These are phyloP conservation scores for Amphimedon queenslandica DNA, from an alignment of 37 sponge, comb jelly and placozoan species.

Conservation along the genomic window DNA sequence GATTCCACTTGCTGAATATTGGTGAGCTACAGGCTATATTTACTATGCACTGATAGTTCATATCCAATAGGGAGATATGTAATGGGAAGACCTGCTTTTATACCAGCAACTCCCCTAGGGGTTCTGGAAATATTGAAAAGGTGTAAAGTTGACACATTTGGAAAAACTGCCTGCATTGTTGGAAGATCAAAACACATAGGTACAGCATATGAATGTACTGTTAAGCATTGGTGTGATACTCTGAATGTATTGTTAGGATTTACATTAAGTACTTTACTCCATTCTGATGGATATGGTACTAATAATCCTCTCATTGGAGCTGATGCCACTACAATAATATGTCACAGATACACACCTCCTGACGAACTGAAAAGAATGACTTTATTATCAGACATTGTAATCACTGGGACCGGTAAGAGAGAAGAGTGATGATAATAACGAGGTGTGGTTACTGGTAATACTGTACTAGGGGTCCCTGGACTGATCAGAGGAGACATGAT, in stretches of 20 bases:
- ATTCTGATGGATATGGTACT: slow-evolving; percentile 54
- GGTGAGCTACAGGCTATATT: too few species aligned
- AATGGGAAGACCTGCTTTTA: slow-evolving; percentile 34
- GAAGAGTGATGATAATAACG: background rate
- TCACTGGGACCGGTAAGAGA: slow-evolving; percentile 61
- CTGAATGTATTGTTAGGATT: slow-evolving; percentile 60
- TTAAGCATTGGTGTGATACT: slow-evolving; percentile 3
- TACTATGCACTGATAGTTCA: too few species aligned
- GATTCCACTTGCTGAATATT: slow-evolving; percentile 63
- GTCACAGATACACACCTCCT: slow-evolving; percentile 63
- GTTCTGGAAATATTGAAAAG: slow-evolving; percentile 72
- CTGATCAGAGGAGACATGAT: slow-evolving; percentile 78
- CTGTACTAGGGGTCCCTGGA: slow-evolving; percentile 42
- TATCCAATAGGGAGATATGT: slow-evolving; percentile 29
- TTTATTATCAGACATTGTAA: slow-evolving; percentile 59
- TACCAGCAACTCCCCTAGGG: slow-evolving; percentile 76
- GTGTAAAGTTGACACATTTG: slow-evolving; percentile 66
- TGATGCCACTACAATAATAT: slow-evolving; percentile 67
- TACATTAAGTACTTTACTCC: slow-evolving; percentile 54
- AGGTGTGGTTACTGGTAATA: background rate
- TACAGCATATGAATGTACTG: background rate
- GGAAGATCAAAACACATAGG: slow-evolving; percentile 79
- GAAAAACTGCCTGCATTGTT: slow-evolving; percentile 63
- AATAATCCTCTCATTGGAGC: slow-evolving; percentile 7
- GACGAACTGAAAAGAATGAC: slow-evolving; percentile 40